phyloP scores from a whole-genome alignment of 2,797 vertebrate genomes.

The Myotis myotis region DNA sequence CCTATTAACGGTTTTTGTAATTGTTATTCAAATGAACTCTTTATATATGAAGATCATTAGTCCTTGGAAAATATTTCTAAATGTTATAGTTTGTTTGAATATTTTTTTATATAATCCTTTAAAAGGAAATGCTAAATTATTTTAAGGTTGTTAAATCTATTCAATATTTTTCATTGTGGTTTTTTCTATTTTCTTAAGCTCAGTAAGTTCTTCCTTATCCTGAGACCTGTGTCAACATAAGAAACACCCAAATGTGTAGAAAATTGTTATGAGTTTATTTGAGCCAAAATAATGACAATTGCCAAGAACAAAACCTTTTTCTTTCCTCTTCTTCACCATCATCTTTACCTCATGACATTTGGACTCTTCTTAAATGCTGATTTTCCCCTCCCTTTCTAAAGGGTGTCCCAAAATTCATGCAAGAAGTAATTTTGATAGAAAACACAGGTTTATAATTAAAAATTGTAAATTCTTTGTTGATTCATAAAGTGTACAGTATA shows the following conservation, averaged over 20 bases:
- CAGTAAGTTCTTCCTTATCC: neutral
- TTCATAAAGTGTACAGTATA: too few relatives aligned
- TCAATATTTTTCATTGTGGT: neutral
- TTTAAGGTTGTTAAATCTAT: neutral
- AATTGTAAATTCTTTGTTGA: too few relatives aligned
- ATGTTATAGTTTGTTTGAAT: neutral
- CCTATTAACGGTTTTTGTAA: neutral
- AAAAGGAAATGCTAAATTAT: neutral
- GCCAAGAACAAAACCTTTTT: neutral
- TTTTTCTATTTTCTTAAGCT: neutral
- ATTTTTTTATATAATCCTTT: neutral
- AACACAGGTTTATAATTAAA: too few relatives aligned
- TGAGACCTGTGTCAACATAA: neutral
- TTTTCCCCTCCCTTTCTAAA: neutral
- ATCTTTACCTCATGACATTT: slow-evolving; percentile 30
- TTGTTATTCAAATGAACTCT: neutral
- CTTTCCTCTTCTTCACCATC: neutral
- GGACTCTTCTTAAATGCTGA: neutral
- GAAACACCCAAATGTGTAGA: neutral
- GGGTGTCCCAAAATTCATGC: too few relatives aligned
- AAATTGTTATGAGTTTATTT: neutral
- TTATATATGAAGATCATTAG: neutral
- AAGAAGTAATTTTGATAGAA: too few relatives aligned
- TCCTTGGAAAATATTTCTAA: neutral
- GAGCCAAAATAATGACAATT: neutral